Percentiles rank a stretch among this genome's conserved stretches.
Evolutionary conservation across 2,113 vertebrate species (phyloP).

Genomic region (Vombatus ursinus): DNA sequence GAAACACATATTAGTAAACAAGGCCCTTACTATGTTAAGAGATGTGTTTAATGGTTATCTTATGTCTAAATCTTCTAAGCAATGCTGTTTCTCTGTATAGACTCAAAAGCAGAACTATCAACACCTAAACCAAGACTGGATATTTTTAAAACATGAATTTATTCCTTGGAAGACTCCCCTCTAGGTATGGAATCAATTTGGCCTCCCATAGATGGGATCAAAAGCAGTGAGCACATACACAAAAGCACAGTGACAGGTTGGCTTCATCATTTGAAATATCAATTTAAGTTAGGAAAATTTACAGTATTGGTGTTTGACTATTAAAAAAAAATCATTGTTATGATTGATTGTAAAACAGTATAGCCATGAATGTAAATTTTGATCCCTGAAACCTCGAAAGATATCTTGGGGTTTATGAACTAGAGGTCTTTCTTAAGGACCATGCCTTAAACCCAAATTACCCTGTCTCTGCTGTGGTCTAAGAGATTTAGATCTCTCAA

Average conservation of each 20-base stretch:
- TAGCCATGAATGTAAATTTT: background rate
- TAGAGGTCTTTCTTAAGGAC: too few relatives aligned
- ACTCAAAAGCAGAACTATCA: background rate
- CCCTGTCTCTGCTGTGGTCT: too few relatives aligned
- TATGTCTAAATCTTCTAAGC: background rate
- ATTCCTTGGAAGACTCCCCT: background rate
- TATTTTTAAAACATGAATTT: background rate
- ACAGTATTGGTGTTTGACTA: background rate
- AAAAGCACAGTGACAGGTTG: background rate
- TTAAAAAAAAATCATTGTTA: background rate
- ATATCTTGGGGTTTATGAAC: too few relatives aligned
- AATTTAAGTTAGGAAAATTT: background rate
- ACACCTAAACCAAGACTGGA: background rate
- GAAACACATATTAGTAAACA: background rate
- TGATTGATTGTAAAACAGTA: background rate
- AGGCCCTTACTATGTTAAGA: background rate
- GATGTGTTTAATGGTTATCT: background rate
- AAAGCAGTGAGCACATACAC: background rate
- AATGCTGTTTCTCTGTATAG: background rate
- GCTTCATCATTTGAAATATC: background rate
- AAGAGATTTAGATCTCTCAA: too few relatives aligned
- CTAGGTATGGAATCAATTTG: background rate
- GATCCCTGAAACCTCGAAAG: too few relatives aligned
- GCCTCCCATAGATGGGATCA: background rate
- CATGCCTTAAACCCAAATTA: too few relatives aligned